Evolutionary conservation across 2,888 invertebrate species (phyloP).

Genomic region (Caenorhabditis parvicauda): DNA sequence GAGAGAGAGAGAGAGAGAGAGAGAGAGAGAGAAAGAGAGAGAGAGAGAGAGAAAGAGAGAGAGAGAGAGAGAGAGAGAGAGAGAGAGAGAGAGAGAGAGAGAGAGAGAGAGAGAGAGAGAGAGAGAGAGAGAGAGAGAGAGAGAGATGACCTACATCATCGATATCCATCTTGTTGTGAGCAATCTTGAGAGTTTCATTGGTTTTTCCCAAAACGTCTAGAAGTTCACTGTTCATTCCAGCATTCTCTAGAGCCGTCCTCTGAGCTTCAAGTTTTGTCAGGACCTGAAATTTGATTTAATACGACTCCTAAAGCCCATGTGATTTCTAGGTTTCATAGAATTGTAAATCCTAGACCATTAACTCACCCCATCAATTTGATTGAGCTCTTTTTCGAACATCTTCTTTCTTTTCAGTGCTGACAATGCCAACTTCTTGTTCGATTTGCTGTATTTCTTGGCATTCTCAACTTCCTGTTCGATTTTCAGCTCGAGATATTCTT

Average conservation of each 20-base stretch:
- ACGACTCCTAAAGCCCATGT: not conserved
- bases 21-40: conserved; percentile 5
- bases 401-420: conserved; percentile 43
- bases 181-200: conserved; percentile 37
- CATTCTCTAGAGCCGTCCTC: conserved; percentile 41
- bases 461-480: conserved; percentile 34
- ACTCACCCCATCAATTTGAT: conserved; percentile 30
- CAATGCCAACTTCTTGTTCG: conserved; percentile 39
- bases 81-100: conserved; percentile 2
- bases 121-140: conserved; percentile 4
- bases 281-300: conserved; percentile 10
- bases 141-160: conserved; percentile 3
- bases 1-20: not conserved
- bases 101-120: conserved; percentile 1
- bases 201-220: conserved; percentile 40
- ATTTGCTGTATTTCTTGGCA: conserved; percentile 40
- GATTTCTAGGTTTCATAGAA: too few relatives aligned
- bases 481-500: conserved; percentile 36
- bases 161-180: conserved; percentile 35
- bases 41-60: not conserved
- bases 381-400: conserved; percentile 37
- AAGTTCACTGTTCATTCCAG: conserved; percentile 41
- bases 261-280: conserved; percentile 45
- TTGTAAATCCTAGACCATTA: not conserved
- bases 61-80: not conserved